Evolutionary conservation across 1,140 invertebrate genomes (phyloP).

Genomic region (Metopolophium dirhodum): DNA sequence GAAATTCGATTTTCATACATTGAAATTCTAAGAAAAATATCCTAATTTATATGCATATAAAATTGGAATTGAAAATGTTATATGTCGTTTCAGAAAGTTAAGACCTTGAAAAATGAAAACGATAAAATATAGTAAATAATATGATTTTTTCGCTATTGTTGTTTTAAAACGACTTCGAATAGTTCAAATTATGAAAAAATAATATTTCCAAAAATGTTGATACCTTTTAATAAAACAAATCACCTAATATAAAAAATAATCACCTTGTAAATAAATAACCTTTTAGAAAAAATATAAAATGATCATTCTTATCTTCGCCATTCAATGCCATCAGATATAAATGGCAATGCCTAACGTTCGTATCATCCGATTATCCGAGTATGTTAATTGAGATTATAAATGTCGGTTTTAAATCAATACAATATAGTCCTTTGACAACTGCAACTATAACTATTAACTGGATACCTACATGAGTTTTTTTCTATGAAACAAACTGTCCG

Average conservation of each 20-base stretch:
- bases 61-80: background rate
- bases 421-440: background rate
- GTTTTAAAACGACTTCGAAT: background rate
- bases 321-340: background rate
- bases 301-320: background rate
- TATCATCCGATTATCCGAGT: background rate
- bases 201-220: background rate
- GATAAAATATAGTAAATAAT: background rate
- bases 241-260: background rate
- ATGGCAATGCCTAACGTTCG: background rate
- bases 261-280: background rate
- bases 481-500: no score
- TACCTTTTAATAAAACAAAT: background rate
- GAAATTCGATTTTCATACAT: background rate
- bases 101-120: background rate
- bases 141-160: background rate
- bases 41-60: background rate
- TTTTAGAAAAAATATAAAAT: background rate
- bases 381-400: background rate
- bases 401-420: background rate
- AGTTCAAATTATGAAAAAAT: background rate
- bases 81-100: background rate
- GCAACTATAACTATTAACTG: no score
- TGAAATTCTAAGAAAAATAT: background rate
- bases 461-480: no score